Percentiles rank a stretch among this genome's conserved stretches.
phyloP scores from a whole-genome alignment of 2,797 vertebrate species.

The Mycteria americana region DNA sequence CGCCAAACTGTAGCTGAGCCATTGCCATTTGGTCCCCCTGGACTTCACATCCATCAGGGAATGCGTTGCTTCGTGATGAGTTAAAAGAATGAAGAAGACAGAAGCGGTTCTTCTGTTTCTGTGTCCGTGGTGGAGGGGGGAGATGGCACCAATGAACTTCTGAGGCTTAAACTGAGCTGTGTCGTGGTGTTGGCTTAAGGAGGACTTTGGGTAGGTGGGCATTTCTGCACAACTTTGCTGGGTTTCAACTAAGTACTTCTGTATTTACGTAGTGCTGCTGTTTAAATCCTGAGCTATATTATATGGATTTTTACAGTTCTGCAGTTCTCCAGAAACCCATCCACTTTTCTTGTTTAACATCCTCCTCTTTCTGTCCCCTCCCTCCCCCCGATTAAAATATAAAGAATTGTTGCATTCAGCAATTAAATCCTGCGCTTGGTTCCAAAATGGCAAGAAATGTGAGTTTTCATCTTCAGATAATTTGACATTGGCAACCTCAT shows the following conservation, averaged over 20 bases:
- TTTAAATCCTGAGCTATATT: background rate
- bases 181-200: background rate
- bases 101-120: background rate
- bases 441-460: background rate
- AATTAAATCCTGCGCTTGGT: background rate
- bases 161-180: background rate
- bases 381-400: background rate
- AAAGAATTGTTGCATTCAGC: background rate
- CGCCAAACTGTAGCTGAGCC: background rate
- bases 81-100: background rate
- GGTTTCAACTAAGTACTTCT: background rate
- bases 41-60: background rate
- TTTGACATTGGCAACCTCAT: background rate
- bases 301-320: background rate
- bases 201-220: accelerated
- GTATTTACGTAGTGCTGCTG: background rate
- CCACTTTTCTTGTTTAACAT: background rate
- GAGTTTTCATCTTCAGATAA: conserved; percentile 23
- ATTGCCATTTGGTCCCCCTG: background rate
- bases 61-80: no score
- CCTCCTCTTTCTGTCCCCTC: background rate
- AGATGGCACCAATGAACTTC: background rate
- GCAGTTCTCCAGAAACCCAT: background rate
- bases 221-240: background rate
- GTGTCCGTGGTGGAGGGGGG: no score